Evolutionary conservation across 2,113 vertebrate species (phyloP).

Genomic region (Anarrhichthys ocellatus): DNA sequence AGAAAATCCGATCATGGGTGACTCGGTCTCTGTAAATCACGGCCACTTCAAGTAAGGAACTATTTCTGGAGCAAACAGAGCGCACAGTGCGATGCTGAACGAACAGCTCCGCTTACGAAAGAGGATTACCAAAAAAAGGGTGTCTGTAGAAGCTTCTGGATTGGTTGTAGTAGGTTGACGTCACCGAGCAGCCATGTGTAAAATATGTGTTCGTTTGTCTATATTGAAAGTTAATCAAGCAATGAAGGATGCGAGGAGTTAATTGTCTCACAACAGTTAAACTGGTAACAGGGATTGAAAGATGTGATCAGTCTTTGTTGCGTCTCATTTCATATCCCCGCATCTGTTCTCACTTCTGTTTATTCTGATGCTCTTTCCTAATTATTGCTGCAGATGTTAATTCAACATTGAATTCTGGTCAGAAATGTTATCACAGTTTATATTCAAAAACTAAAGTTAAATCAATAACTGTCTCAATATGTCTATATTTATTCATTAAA

Average conservation of each 20-base stretch:
- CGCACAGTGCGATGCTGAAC: slow-evolving; percentile 63
- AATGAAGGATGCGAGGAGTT: background rate
- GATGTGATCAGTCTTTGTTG: background rate
- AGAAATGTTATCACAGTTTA: background rate
- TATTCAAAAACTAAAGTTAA: background rate
- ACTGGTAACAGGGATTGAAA: background rate
- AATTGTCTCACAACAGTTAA: background rate
- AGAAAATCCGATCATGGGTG: slow-evolving; percentile 47
- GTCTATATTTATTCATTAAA: background rate
- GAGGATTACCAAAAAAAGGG: slow-evolving; percentile 73
- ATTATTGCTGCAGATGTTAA: background rate
- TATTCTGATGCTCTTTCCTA: background rate
- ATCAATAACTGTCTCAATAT: background rate
- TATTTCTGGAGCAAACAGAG: slow-evolving; percentile 66
- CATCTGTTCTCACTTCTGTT: background rate
- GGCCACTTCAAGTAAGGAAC: slow-evolving; percentile 8
- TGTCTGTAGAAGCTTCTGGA: slow-evolving; percentile 51
- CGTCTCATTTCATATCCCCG: background rate
- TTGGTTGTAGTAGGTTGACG: slow-evolving; percentile 77
- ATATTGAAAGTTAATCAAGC: slow-evolving; percentile 30
- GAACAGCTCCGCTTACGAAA: slow-evolving; percentile 70
- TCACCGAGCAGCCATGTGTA: slow-evolving; percentile 45
- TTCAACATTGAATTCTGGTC: background rate
- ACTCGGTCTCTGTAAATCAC: slow-evolving; percentile 50
- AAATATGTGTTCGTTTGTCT: slow-evolving; percentile 21